Evolutionary conservation across 1,140 invertebrate species (phyloP), one percentile per base, ranked within the genome.

Genomic region (Cotesia chilonis): DNA sequence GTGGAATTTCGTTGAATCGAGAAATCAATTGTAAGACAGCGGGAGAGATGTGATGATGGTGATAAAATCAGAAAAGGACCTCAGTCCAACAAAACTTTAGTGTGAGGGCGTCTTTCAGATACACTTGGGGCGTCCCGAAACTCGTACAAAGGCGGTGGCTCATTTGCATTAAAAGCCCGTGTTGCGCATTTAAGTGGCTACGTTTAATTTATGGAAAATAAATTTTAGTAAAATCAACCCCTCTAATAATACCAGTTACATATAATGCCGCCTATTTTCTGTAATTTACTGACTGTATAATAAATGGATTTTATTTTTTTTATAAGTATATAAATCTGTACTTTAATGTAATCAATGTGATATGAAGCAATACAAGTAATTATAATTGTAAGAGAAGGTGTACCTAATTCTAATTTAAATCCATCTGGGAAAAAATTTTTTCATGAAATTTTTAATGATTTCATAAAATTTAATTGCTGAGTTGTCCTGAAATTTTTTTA

Each of bases 141-240:
- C 55, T 70, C 74, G 20, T 51, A 63, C 14, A 35, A 72, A 68
- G 74, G 71, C 66, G 68, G 66, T 60, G 64, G 68, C 67, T 73
- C 74, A 73, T 73, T 73, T 71, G 65, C 71, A 73, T 75, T 70
- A 68, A 71, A 68, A 51, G 36, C 52, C 35, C 71, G 54, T 69
- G 35, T 63, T 41, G 52, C 37, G 60, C 51, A 67, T 70, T 38
- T 63, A 59, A 65, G 65, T 61, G 55, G n/a, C 14, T 54, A 47
- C 60, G 37, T 36, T 51, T 75, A 72, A 75, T 75, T 75, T 75
- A 75, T 75, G 68, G 57, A 72, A 72, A 65, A 75, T 72, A 75
- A 70, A 75, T 72, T 69, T 51, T 28, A 55, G 74, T 75, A 75
- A 75, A 75, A 75, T 70, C 74, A 70, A 60, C 74, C 70, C 70